Percentiles rank a stretch among this genome's conserved stretches.
Conservation (phyloP, 2,797 vertebrate species). For the Xenopus petersii region DNA sequence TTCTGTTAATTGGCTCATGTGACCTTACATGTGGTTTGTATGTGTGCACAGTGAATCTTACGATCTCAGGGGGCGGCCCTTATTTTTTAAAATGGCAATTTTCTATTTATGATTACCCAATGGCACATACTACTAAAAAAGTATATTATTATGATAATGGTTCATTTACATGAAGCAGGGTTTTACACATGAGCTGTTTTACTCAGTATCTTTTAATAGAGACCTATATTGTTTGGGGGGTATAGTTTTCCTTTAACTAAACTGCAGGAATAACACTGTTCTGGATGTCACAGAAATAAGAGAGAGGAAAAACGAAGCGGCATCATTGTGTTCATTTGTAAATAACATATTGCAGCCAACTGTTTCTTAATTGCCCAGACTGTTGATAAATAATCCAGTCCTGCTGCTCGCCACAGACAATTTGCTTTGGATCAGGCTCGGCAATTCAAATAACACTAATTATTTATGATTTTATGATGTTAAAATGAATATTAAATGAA, state of each 20-base stretch:
- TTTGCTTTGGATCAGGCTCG: slow-evolving; percentile 88
- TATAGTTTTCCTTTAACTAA: slow-evolving; percentile 61
- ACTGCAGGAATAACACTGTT: slow-evolving; percentile 58
- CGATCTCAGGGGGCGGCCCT: too few species aligned
- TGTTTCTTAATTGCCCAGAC: slow-evolving; percentile 90
- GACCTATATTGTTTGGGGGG: too few species aligned
- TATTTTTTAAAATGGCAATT: too few species aligned
- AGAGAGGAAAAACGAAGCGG: slow-evolving; percentile 54
- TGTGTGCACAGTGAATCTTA: too few species aligned
- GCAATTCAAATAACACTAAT: slow-evolving; percentile 86
- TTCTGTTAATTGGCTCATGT: too few species aligned
- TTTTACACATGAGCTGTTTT: too few species aligned
- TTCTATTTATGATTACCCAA: too few species aligned
- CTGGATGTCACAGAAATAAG: slow-evolving; percentile 64
- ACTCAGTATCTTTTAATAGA: too few species aligned
- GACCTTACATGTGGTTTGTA: too few species aligned
- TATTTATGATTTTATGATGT: slow-evolving; percentile 87
- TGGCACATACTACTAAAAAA: too few species aligned
- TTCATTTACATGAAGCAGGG: too few species aligned
- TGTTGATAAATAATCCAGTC: slow-evolving; percentile 89
- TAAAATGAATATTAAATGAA: slow-evolving; percentile 95
- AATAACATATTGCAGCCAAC: slow-evolving; percentile 87
- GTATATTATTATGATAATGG: too few species aligned
- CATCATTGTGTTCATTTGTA: slow-evolving; percentile 75
- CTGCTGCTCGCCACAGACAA: slow-evolving; percentile 83